Evolutionary conservation across 2,888 invertebrate genomes (phyloP).

Genomic region (Mylabris sibirica): DNA sequence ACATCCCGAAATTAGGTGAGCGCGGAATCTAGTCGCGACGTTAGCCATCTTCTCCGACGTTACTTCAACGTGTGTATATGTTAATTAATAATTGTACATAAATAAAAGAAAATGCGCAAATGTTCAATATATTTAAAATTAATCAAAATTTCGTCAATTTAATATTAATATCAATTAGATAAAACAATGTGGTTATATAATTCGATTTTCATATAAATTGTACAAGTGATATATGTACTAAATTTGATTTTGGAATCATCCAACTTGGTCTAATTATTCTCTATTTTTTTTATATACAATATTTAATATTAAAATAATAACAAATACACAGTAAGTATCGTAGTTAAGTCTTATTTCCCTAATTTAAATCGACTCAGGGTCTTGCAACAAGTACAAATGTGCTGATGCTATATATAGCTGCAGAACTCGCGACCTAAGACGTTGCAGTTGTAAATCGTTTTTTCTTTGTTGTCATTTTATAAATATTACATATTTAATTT

Average conservation of each 20-base stretch:
- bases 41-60: constrained; percentile 41
- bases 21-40: constrained; percentile 45
- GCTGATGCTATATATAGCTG: constrained; percentile 51
- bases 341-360: constrained; percentile 17
- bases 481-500: constrained; percentile 16
- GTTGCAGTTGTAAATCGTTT: constrained; percentile 39
- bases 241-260: background rate
- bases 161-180: background rate
- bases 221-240: constrained; percentile 12
- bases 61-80: constrained; percentile 43
- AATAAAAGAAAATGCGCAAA: background rate
- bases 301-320: constrained; percentile 18
- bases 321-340: constrained; percentile 42
- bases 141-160: background rate
- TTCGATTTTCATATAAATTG: background rate
- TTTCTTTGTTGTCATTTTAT: constrained; percentile 24
- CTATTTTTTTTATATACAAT: background rate
- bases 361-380: constrained; percentile 33
- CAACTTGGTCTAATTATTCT: constrained; percentile 18
- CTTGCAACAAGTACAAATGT: constrained; percentile 37
- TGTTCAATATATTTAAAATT: background rate
- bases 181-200: constrained; percentile 30
- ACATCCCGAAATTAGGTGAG: constrained; percentile 49
- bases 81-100: constrained; percentile 21
- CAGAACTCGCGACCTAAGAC: constrained; percentile 43